Conservation (phyloP, 92 coral and sea anemone species). For the Pocillopora grandis region DNA sequence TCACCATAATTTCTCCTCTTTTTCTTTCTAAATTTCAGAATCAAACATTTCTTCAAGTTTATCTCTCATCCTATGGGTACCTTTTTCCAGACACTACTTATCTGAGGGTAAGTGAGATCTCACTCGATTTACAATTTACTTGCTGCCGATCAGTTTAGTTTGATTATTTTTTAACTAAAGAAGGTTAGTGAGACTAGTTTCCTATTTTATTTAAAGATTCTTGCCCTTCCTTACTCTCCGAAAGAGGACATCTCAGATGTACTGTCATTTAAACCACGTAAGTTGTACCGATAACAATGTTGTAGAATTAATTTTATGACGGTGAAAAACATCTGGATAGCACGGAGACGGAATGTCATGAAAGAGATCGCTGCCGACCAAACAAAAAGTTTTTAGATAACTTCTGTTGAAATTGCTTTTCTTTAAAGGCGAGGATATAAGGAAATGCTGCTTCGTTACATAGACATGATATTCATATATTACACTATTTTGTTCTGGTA, state of each 20-base stretch:
- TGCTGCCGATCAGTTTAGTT: neutral
- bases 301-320: too few relatives aligned
- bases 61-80: constrained; percentile 5
- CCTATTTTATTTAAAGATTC: neutral
- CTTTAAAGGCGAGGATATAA: too few relatives aligned
- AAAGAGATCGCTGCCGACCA: too few relatives aligned
- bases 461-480: too few relatives aligned
- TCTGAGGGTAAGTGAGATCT: neutral
- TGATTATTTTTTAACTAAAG: neutral
- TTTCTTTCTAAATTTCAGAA: neutral
- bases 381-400: too few relatives aligned
- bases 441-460: too few relatives aligned
- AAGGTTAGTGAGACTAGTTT: neutral
- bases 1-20: neutral
- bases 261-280: neutral
- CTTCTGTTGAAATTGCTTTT: too few relatives aligned
- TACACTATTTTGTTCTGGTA: too few relatives aligned
- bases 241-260: neutral
- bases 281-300: neutral
- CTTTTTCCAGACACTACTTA: neutral
- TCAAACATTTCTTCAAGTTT: constrained; percentile 9
- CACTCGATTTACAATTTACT: neutral
- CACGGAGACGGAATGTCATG: too few relatives aligned
- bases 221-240: constrained; percentile 7
- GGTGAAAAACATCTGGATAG: too few relatives aligned